Conservation (phyloP, 2,113 vertebrate genomes). For the Porphyrio hochstetteri region DNA sequence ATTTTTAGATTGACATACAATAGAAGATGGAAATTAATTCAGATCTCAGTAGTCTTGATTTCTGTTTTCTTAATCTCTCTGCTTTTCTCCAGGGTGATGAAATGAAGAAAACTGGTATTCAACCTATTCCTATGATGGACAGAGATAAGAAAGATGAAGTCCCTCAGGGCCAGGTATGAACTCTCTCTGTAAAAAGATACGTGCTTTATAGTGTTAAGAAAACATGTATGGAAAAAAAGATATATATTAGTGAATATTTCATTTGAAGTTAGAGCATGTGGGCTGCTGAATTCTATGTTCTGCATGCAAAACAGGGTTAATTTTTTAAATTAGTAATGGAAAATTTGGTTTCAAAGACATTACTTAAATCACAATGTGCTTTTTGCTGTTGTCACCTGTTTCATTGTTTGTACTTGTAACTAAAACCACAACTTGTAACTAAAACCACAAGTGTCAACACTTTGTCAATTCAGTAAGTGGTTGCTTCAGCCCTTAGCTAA, state of each 20-base stretch:
- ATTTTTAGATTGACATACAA: background rate
- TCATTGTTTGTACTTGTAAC: background rate
- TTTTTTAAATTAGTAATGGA: background rate
- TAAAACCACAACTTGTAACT: background rate
- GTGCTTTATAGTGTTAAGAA: background rate
- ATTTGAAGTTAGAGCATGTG: background rate
- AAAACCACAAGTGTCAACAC: background rate
- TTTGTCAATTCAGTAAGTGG: background rate
- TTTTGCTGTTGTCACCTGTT: background rate
- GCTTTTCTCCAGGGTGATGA: conserved; percentile 87
- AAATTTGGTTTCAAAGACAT: background rate
- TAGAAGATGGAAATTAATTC: background rate
- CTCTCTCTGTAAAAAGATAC: background rate
- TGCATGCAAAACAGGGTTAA: background rate
- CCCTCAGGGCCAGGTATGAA: conserved; percentile 92
- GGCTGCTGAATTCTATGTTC: background rate
- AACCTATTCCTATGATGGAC: conserved; percentile 99
- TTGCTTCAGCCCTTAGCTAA: background rate
- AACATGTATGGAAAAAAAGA: background rate
- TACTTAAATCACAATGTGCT: background rate
- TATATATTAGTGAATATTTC: background rate
- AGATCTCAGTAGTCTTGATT: background rate
- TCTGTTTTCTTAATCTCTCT: background rate
- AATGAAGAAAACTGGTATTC: conserved; percentile 97
- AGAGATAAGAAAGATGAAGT: conserved; percentile 94